Conservation (phyloP, 2,113 vertebrate species). For the Artemisiospiza belli region DNA sequence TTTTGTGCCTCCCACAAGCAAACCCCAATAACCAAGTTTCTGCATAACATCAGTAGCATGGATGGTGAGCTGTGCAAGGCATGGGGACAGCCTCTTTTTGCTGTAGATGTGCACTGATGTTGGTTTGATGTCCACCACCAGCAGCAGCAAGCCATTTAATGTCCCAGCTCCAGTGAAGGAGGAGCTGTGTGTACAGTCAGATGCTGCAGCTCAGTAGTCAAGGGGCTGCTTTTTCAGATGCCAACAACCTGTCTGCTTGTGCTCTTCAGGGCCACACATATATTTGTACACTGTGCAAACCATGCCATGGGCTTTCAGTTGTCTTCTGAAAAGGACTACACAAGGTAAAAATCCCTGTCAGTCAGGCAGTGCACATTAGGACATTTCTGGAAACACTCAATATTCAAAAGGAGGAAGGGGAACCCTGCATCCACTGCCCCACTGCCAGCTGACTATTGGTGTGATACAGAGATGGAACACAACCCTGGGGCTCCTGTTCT, state of each 20-base stretch:
- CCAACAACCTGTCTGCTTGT: background rate
- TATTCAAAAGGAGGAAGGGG: background rate
- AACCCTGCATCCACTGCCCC: accelerated
- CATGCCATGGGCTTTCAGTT: accelerated
- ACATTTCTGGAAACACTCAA: background rate
- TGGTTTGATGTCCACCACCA: background rate
- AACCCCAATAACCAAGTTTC: background rate
- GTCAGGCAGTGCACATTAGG: background rate
- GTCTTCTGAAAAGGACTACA: background rate
- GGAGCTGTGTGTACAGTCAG: background rate
- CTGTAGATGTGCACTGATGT: background rate
- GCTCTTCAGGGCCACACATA: background rate
- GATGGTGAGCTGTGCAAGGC: accelerated
- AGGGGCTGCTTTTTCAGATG: background rate
- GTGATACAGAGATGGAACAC: background rate
- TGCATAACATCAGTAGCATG: background rate
- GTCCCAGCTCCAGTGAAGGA: background rate
- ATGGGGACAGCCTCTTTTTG: accelerated
- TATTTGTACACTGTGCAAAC: background rate
- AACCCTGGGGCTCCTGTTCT: background rate
- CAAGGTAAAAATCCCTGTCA: background rate
- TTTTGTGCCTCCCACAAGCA: background rate
- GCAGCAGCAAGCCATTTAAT: background rate
- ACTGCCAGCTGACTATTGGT: background rate
- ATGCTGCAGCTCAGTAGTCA: background rate